Base-by-base conservation (phyloP, 2,888 invertebrate species). In the Acleris sparsana region DNA sequence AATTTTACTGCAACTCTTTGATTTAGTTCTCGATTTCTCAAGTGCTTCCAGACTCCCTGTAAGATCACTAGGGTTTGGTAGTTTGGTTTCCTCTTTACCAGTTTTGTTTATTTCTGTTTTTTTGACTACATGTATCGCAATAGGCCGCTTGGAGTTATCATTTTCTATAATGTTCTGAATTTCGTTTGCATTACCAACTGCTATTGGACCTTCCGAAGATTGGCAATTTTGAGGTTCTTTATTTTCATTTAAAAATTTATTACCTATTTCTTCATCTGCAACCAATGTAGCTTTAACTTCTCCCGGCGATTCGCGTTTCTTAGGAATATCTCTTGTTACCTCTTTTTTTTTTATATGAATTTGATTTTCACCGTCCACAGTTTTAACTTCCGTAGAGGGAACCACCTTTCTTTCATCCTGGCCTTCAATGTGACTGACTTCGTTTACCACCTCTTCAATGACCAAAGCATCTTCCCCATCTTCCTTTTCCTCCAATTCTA, bases 281-380 rank as follows among this genome's bases (percentile, higher is more conserved):
- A 68, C 59, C 18, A 49, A 11, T 61, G 67, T 63, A 17, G 22
- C 0, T 56, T 61, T 56, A 44, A 57, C 55, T 9, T 65, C 33
- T 48, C 44, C 60, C 44, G 61, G 17, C 13, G 62, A n/a, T 53
- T 63, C 60, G n/a, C 53, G 39, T 44, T 60, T 20, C 20, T 69
- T 39, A 16, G 46, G 6, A 7, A n/a, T 46, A 46, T n/a, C n/a
- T 7, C 2, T 46, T 13, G 3, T 13, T 39, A 39, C 13, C 6
- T 22, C 53, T 53, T 17, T 62, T 57, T 53, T 52, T 57, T 43
- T 58, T 56, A 17, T 53, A 48, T 49, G 60, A 18, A 65, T 49
- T 67, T 63, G 53, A 68, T 71, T 62, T 57, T 56, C 6, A 62
- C 52, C 53, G 43, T 67, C 57, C 18, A 49, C 5, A 57, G 67